Evolutionary conservation across 2,797 vertebrate genomes (phyloP), one percentile per base, ranked within the genome.

Genomic region (Spinibarbus caldwelli): DNA sequence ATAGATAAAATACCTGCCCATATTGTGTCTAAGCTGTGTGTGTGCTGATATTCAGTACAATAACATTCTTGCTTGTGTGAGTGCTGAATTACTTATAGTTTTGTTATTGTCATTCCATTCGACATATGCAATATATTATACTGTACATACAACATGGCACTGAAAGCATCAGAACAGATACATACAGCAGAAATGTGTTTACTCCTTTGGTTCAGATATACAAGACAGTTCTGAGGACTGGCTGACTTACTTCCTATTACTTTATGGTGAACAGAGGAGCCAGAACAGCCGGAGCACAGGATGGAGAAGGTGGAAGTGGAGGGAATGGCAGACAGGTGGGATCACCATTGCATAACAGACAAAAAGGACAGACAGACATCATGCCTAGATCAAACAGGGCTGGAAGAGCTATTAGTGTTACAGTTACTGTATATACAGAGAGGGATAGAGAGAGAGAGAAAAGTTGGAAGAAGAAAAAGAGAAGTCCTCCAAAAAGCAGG

Each of bases 161-260:
- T 41, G 43, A 59, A 73, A n/a, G 21, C 68, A 82, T 59, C 19
- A 23, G 57, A 31, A 75, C 8, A 64, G 29, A 68, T 14, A 1
- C 12, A 45, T 70, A 66, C n/a, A 66, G 43, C 38, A 80, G 6
- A 66, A n/a, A 47, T 15, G 8, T 21, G 38, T 9, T 41, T 34
- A 75, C 9, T 80, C 66, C 17, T 49, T 47, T 64, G 47, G 49
- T 57, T 67, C 54, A 75, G 29, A 86, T 72, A 43, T 34, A 59
- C 31, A 83, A 19, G 64, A 80, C 29, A 80, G 78, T 78, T 7
- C 19, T 21, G 66, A 43, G 19, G 85, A 84, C 12, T 81, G 47
- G 90, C 87, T 84, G 59, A 96, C 95, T 96, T 96, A 96, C 95
- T 96, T 96, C 92, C 95, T 93, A 93, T 95, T 94, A 94, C 95